Base-by-base conservation (phyloP, 2,113 vertebrate species). In the Pica pica region DNA sequence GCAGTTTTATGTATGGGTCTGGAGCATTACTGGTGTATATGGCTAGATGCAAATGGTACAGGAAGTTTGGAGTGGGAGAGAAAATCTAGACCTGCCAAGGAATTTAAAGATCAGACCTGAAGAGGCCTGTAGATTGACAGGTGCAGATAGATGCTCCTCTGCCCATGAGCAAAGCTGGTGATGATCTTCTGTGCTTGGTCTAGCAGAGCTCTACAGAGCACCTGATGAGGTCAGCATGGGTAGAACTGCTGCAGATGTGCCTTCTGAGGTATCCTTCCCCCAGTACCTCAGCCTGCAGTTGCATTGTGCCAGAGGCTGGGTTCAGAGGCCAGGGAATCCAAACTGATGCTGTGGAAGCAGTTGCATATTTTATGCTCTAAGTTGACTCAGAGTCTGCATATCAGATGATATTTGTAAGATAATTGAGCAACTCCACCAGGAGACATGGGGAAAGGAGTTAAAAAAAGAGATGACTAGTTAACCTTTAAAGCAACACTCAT, bases 401-500 rank as follows among this genome's bases (percentile, higher is more conserved):
- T 94, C 47, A 44, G n/a, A 81, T 86, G 46, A 61, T 79, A 55
- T 26, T 89, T 91, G 47, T 56, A 94, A 94, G 61, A 78, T 87
- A 89, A 82, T 82, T 94, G 91, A 94, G 67, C 87, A 94, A 47
- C 67, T 94, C 55, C 35, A 67, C 20, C 46, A 81, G 55, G 70
- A 88, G 71, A 92, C 39, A 15, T 26, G 20, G 74, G 39, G 69
- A 89, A 47, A 42, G 23, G 20, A 74, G 24, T 33, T 56, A 39
- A 79, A 24, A 27, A 41, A 18, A 30, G 37, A 63, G 35, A 87
- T 85, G 44, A 89, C 68, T 92, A 87, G 79, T 90, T 97, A 93
- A 94, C 93, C 87, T 97, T 94, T 95, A 96, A 96, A 91, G 89
- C 91, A 96, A 93, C 87, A 84, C 59, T 87, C 52, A 37, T 71